These are phyloP conservation scores for Muscicapa adusta DNA, from an alignment of 2,113 vertebrate genomes.

Conservation along the genomic window DNA sequence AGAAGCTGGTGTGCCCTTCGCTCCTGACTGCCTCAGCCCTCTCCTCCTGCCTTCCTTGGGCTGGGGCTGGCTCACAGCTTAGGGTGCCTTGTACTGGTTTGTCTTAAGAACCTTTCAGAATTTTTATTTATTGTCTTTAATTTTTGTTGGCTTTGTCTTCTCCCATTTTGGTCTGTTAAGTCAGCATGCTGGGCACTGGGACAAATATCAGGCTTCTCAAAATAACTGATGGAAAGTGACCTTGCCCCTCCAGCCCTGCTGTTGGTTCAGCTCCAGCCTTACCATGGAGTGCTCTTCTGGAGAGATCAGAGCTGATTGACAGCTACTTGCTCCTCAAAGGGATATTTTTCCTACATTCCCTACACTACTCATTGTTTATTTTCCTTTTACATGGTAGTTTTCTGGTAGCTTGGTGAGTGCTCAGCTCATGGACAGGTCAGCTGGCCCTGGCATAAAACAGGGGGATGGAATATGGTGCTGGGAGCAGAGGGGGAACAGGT, in stretches of 20 bases:
- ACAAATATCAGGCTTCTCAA: neutral
- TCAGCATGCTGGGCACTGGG: fast-evolving
- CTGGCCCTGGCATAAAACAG: fast-evolving
- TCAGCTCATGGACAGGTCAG: neutral
- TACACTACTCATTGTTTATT: neutral
- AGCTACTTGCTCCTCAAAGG: neutral
- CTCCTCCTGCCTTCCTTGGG: neutral
- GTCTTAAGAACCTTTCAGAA: neutral
- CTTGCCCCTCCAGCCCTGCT: neutral
- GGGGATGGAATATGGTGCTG: neutral
- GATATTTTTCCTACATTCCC: neutral
- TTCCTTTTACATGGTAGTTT: neutral
- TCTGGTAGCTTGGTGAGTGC: neutral
- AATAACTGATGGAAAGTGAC: neutral
- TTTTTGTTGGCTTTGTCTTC: neutral
- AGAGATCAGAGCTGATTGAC: neutral
- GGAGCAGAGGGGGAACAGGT: neutral
- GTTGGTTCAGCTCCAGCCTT: neutral
- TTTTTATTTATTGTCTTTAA: neutral
- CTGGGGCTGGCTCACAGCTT: neutral
- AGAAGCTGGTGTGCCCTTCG: neutral
- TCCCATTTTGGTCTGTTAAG: neutral
- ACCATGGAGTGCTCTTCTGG: neutral
- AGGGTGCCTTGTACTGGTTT: neutral
- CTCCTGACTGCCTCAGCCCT: neutral